A percentile compares a stretch with the other conserved stretches of the same genome.
These are phyloP conservation scores for Opisthocomus hoazin DNA, from an alignment of 2,113 vertebrate species.

Conservation along the genomic window DNA sequence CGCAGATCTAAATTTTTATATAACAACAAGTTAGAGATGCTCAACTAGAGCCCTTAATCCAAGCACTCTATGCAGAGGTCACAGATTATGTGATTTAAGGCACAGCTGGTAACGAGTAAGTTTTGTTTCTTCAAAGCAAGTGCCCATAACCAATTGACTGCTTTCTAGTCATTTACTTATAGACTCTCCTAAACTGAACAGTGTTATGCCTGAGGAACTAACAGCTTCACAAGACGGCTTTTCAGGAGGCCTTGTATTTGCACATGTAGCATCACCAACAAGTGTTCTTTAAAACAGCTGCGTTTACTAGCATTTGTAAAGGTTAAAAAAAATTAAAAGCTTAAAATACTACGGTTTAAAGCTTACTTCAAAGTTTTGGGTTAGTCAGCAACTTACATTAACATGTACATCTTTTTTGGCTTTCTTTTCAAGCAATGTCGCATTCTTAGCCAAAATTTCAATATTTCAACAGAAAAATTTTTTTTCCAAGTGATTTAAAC, in stretches of 20 bases:
- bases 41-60: constrained; percentile 27
- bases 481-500: neutral
- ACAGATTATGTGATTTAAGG: neutral
- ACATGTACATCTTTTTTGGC: neutral
- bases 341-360: neutral
- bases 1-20: neutral
- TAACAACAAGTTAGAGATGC: constrained; percentile 1
- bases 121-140: neutral
- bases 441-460: neutral
- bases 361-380: neutral
- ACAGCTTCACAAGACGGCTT: neutral
- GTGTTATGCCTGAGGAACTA: neutral
- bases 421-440: neutral
- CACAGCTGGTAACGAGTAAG: neutral
- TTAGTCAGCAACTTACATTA: neutral
- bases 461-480: neutral
- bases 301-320: neutral
- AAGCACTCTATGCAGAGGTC: neutral
- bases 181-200: neutral
- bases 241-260: neutral
- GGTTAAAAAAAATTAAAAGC: neutral
- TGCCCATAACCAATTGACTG: neutral
- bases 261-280: neutral
- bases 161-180: neutral
- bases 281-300: neutral